phyloP scores from a whole-genome alignment of 2,113 vertebrate species.

The Tonatia bakeri region DNA sequence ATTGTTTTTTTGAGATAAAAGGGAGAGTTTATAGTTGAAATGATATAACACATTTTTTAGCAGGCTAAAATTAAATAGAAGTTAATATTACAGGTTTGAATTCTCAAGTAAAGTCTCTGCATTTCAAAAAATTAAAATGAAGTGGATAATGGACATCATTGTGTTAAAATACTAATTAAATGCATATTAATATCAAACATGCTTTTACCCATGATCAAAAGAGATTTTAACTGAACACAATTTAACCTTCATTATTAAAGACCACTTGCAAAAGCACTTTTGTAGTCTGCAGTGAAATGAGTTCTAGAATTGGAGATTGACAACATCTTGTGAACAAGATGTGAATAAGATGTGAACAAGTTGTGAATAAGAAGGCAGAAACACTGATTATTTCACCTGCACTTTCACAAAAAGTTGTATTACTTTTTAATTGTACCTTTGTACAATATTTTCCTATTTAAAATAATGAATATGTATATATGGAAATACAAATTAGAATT shows the following conservation, averaged over 20 bases:
- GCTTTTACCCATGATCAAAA: background rate
- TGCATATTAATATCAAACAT: background rate
- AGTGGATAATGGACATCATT: background rate
- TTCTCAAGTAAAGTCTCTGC: conserved; percentile 7
- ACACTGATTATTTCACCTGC: background rate
- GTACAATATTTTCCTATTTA: background rate
- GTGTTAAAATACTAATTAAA: background rate
- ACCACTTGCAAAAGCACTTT: background rate
- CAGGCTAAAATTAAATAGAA: background rate
- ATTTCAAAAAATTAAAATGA: background rate
- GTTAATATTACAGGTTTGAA: background rate
- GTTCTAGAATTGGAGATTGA: background rate
- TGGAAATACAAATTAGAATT: background rate
- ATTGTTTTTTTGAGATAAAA: background rate
- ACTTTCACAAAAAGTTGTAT: background rate
- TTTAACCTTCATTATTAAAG: background rate
- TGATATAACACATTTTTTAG: background rate
- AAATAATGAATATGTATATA: background rate
- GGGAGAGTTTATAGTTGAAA: background rate
- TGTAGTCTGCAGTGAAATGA: background rate
- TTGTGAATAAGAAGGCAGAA: background rate
- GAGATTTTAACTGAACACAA: background rate
- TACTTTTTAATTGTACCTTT: conserved; percentile 10
- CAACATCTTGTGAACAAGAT: background rate
- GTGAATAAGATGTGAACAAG: too few species aligned